Percentiles rank a stretch among this genome's conserved stretches.
phyloP scores from a whole-genome alignment of 1,140 invertebrate genomes.

The Heliconius melpomene region DNA sequence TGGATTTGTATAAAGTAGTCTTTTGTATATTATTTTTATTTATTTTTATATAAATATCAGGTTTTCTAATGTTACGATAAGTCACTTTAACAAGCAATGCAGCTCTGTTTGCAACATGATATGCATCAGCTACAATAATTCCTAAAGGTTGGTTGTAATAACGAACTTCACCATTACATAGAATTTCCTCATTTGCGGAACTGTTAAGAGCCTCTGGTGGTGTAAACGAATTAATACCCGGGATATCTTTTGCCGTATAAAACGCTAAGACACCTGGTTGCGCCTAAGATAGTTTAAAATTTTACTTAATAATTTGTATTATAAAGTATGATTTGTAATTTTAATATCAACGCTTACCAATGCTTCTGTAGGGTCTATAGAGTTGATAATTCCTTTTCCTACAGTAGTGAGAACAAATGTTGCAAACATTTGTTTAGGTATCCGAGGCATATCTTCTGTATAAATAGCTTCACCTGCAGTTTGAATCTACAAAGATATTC shows the following conservation, averaged over 20 bases:
- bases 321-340: no score
- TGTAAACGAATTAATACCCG: slow-evolving; percentile 84
- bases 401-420: slow-evolving; percentile 84
- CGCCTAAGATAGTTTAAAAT: background rate
- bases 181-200: slow-evolving; percentile 79
- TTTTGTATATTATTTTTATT: slow-evolving; percentile 49
- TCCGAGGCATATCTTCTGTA: slow-evolving; percentile 83
- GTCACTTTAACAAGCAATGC: slow-evolving; percentile 84
- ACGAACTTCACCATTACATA: slow-evolving; percentile 78
- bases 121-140: slow-evolving; percentile 85
- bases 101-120: slow-evolving; percentile 84
- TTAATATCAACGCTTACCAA: slow-evolving; percentile 70
- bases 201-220: slow-evolving; percentile 76
- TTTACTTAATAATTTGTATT: no score
- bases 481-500: slow-evolving; percentile 71
- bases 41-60: slow-evolving; percentile 50
- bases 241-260: slow-evolving; percentile 88
- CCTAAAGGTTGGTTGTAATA: slow-evolving; percentile 89
- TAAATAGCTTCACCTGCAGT: slow-evolving; percentile 84
- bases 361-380: slow-evolving; percentile 83
- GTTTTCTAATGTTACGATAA: slow-evolving; percentile 71
- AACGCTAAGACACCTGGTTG: slow-evolving; percentile 85
- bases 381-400: slow-evolving; percentile 81
- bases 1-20: slow-evolving; percentile 58
- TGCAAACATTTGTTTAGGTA: slow-evolving; percentile 83